Base-by-base conservation (phyloP, 2,797 vertebrate genomes). In the Neosilurus hyrtlii region DNA sequence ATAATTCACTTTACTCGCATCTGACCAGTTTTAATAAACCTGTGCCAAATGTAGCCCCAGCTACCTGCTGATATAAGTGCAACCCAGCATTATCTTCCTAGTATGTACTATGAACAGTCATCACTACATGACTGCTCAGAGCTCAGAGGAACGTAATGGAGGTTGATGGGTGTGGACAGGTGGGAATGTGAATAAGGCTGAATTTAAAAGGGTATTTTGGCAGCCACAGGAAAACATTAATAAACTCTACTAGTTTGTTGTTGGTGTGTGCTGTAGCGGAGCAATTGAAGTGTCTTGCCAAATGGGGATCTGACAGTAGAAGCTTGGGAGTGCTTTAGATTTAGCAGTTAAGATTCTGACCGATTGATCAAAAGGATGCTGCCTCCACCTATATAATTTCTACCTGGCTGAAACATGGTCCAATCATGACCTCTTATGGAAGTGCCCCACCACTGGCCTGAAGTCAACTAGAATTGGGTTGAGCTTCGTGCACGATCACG, bases 71-170 rank as follows among this genome's bases (percentile, higher is more conserved):
- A 30, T 9, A 56, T 54, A 9, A 4, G 14, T 54, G 15, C 1
- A 56, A 73, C 43, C 43, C 43, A 26, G 51, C 7, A 26, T 49
- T 70, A 24, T 26, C 51, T 26, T 54, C 15, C 52, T 18, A 9
- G 24, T 52, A 72, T 72, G n/a, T 24, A 26, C 30, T 52, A 24
- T 9, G 51, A 9, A 7, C 68, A 71, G 43, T 72, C 70, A 72
- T 54, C 70, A 52, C 70, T 52, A 49, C 49, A 72, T n/a, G 12
- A 49, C 67, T 70, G 66, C 35, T 68, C 66, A 68, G 35, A 37
- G 30, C 10, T 37, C 16, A 37, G 9, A 20, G 35, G 18, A 37
- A 43, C 5, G 18, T 9, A 71, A 26, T 72, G 52, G n/a, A 54
- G 51, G 9, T 26, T 4, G 24, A 54, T 54, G n/a, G 71, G 14